Conservation (phyloP, 1,140 invertebrate genomes). For the Delia radicum region DNA sequence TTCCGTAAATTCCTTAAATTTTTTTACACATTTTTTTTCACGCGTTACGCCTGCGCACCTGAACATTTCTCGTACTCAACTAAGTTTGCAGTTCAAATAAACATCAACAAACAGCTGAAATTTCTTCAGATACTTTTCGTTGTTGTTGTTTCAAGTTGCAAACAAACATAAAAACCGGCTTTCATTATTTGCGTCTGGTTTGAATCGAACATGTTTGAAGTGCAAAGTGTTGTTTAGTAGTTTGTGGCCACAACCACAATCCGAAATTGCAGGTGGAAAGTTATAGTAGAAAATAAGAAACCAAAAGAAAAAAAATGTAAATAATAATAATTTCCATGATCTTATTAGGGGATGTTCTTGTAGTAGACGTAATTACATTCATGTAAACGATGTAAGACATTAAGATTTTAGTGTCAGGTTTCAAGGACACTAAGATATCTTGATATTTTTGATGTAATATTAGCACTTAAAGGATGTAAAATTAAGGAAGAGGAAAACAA, state of each 20-base stretch:
- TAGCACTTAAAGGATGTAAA: too few species aligned
- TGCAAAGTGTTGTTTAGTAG: not conserved
- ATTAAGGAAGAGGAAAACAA: too few species aligned
- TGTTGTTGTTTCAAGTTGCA: not conserved
- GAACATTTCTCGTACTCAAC: conserved; percentile 27
- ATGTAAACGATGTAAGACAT: too few species aligned
- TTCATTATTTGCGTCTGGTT: not conserved
- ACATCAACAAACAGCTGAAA: conserved; percentile 3
- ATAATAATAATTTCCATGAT: too few species aligned
- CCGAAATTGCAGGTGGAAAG: not conserved
- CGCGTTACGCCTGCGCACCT: conserved; percentile 31
- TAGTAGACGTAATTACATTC: too few species aligned
- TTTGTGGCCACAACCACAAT: too few species aligned
- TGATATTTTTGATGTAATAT: too few species aligned
- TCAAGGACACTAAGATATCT: too few species aligned
- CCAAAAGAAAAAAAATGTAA: not conserved
- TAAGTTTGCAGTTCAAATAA: not conserved
- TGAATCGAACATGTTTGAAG: conserved; percentile 6
- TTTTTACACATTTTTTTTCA: not conserved
- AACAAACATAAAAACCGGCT: not conserved
- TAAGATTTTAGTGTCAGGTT: too few species aligned
- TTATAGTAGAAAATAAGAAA: not conserved
- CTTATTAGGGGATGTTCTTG: not conserved
- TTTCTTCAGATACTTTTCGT: too few species aligned
- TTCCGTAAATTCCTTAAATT: not conserved